Evolutionary conservation across 1,140 invertebrate species (phyloP).

Genomic region (Orchesella cincta): DNA sequence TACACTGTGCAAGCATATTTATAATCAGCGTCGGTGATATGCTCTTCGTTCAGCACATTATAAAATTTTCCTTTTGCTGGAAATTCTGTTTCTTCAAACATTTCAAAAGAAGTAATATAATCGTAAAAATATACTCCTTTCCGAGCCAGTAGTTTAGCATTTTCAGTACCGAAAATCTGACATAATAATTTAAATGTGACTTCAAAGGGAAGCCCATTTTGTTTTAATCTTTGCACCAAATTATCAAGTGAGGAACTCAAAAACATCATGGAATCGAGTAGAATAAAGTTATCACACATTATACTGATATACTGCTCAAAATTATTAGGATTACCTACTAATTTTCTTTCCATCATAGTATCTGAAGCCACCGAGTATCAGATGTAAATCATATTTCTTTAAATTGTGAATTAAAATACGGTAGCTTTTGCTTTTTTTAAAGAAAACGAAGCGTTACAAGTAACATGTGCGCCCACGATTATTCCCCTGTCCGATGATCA

Average conservation of each 20-base stretch:
- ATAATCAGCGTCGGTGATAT: conserved; percentile 33
- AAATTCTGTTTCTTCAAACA: conserved; percentile 50
- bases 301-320: neutral
- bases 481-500: neutral
- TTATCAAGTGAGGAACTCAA: neutral
- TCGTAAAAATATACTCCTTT: conserved; percentile 54
- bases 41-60: conserved; percentile 40
- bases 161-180: conserved; percentile 16
- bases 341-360: conserved; percentile 46
- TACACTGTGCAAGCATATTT: conserved; percentile 26
- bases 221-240: conserved; percentile 52
- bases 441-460: conserved; percentile 10
- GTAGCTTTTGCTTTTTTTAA: conserved; percentile 50
- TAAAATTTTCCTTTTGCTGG: conserved; percentile 51
- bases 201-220: conserved; percentile 57
- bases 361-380: conserved; percentile 53
- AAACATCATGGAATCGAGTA: no score
- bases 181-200: conserved; percentile 16
- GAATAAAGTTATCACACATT: neutral
- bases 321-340: neutral
- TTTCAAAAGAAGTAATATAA: conserved; percentile 49
- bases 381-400: conserved; percentile 54
- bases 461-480: neutral
- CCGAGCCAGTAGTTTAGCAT: conserved; percentile 36
- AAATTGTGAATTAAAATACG: conserved; percentile 58